Evolutionary conservation across 2,113 vertebrate genomes (phyloP).

Genomic region (Amia ocellicauda): DNA sequence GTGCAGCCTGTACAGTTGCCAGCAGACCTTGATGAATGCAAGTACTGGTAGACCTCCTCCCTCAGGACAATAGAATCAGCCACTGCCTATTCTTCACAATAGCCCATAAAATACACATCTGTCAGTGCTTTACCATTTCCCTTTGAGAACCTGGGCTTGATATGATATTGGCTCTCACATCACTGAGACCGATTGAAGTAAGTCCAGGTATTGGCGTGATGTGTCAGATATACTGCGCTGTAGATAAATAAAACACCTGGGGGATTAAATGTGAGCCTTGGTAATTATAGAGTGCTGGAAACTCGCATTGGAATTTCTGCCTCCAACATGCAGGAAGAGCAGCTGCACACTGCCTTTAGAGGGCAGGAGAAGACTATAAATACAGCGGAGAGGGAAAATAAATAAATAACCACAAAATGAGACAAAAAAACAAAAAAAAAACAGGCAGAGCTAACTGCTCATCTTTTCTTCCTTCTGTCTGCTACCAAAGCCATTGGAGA

Average conservation of each 20-base stretch:
- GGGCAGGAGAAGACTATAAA: constrained; percentile 96
- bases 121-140: constrained; percentile 39
- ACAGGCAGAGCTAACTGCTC: constrained; percentile 50
- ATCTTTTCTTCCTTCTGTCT: constrained; percentile 37
- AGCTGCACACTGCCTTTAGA: constrained; percentile 84
- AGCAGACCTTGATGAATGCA: constrained; percentile 56
- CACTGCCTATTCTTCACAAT: constrained; percentile 45
- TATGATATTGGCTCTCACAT: constrained; percentile 50
- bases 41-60: constrained; percentile 49
- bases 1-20: constrained; percentile 27
- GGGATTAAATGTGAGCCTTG: constrained; percentile 59
- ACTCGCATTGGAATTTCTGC: constrained; percentile 37
- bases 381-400: constrained; percentile 49
- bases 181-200: constrained; percentile 58
- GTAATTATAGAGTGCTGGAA: constrained; percentile 56
- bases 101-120: constrained; percentile 52
- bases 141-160: constrained; percentile 46
- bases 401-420: neutral
- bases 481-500: constrained; percentile 51
- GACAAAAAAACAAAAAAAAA: constrained; percentile 47
- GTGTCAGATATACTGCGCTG: constrained; percentile 60
- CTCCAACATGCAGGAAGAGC: constrained; percentile 46
- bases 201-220: constrained; percentile 64
- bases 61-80: constrained; percentile 45
- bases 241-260: constrained; percentile 75